Evolutionary conservation across 2,797 vertebrate genomes (phyloP).

Genomic region (Crenichthys baileyi): DNA sequence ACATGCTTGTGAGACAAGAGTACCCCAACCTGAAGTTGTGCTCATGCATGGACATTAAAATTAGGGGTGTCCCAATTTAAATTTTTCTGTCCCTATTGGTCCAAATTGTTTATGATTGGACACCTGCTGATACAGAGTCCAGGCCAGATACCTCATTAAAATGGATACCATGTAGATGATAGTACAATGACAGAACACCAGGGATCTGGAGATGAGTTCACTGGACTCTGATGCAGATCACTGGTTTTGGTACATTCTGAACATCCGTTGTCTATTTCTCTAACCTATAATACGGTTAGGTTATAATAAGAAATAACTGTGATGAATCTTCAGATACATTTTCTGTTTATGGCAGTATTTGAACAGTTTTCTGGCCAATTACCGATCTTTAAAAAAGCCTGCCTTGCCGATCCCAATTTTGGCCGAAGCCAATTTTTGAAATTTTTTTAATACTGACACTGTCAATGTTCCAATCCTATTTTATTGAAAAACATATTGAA

Average conservation of each 20-base stretch:
- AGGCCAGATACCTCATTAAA: background rate
- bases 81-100: background rate
- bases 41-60: background rate
- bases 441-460: too few species aligned
- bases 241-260: background rate
- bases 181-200: too few species aligned
- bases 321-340: background rate
- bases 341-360: background rate
- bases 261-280: background rate
- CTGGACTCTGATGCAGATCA: too few species aligned
- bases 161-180: background rate
- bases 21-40: background rate
- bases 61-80: background rate
- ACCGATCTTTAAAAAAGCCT: too few species aligned
- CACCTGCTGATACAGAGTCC: background rate
- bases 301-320: background rate
- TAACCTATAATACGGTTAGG: background rate
- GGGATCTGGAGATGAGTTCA: too few species aligned
- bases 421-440: accelerated
- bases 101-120: background rate
- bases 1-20: background rate
- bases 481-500: too few species aligned
- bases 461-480: too few species aligned
- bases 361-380: too few species aligned
- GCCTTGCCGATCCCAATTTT: too few species aligned